phyloP scores from a whole-genome alignment of 2,888 invertebrate genomes.

The Agriopis aurantiaria region DNA sequence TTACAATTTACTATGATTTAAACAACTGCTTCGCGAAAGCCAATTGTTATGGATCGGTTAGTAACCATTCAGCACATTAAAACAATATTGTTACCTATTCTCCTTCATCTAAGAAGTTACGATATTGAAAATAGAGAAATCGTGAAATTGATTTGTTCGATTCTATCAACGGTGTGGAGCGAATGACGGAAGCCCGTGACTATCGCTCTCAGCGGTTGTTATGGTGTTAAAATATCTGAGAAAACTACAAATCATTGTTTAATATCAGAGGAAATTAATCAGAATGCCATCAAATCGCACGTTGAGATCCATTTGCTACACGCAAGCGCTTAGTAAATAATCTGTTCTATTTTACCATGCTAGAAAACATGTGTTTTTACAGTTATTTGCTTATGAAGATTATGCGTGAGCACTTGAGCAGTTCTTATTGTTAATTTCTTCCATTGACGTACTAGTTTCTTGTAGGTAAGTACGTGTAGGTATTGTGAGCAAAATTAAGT shows the following conservation, averaged over 20 bases:
- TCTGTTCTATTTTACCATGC: neutral
- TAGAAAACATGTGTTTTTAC: neutral
- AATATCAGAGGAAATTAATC: neutral
- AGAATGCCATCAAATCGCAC: neutral
- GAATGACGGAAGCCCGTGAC: slow-evolving; percentile 24
- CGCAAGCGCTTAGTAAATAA: neutral
- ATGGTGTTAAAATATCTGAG: slow-evolving; percentile 9
- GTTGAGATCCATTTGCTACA: neutral
- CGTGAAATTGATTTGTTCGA: slow-evolving; percentile 33
- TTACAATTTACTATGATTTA: neutral
- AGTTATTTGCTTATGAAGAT: neutral
- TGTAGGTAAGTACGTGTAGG: neutral
- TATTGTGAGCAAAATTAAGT: slow-evolving; percentile 7
- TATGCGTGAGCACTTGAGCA: neutral
- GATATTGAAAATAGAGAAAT: slow-evolving; percentile 35
- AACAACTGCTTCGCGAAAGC: neutral
- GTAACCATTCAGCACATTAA: neutral
- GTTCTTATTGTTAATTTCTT: slow-evolving; percentile 1
- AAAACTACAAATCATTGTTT: slow-evolving; percentile 17
- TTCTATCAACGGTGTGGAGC: slow-evolving; percentile 20
- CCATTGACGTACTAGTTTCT: neutral
- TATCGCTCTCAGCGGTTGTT: slow-evolving; percentile 26
- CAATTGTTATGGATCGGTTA: neutral
- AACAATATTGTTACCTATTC: slow-evolving; percentile 3
- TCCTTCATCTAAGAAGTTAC: slow-evolving; percentile 10